phyloP scores from a whole-genome alignment of 2,113 vertebrate genomes.

The Pseudopipra pipra region DNA sequence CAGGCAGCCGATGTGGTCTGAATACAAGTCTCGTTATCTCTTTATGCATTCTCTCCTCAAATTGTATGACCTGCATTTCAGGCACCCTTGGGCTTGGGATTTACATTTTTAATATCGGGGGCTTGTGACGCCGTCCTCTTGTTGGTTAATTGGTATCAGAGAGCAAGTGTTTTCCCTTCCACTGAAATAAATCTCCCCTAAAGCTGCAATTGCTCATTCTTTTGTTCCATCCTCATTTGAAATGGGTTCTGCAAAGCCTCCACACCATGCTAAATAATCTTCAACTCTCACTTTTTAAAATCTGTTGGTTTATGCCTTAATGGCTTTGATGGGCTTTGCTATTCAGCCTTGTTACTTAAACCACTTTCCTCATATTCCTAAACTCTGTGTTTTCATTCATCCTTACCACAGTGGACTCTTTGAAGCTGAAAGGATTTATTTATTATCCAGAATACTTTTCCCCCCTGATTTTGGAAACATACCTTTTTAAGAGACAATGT shows the following conservation, averaged over 20 bases:
- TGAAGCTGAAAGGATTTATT: slow-evolving; percentile 80
- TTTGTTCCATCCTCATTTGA: slow-evolving; percentile 83
- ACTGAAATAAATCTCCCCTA: slow-evolving; percentile 81
- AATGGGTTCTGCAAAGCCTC: slow-evolving; percentile 76
- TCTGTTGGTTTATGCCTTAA: slow-evolving; percentile 82
- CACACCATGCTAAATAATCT: slow-evolving; percentile 80
- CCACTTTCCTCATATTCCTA: slow-evolving; percentile 68
- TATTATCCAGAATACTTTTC: slow-evolving; percentile 74
- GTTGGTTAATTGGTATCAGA: slow-evolving; percentile 82
- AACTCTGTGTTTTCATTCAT: slow-evolving; percentile 68
- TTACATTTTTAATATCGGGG: slow-evolving; percentile 82
- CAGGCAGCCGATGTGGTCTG: slow-evolving; percentile 53
- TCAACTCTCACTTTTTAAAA: slow-evolving; percentile 79
- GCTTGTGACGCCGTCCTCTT: slow-evolving; percentile 75
- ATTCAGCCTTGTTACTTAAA: slow-evolving; percentile 76
- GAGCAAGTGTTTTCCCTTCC: slow-evolving; percentile 80
- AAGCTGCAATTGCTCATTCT: slow-evolving; percentile 78
- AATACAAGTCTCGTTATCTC: slow-evolving; percentile 67
- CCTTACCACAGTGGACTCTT: slow-evolving; percentile 68
- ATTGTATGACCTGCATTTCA: slow-evolving; percentile 76
- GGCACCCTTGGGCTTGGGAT: slow-evolving; percentile 78
- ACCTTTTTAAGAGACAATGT: slow-evolving; percentile 74
- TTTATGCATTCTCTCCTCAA: slow-evolving; percentile 71
- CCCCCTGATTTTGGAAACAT: slow-evolving; percentile 73
- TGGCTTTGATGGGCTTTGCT: slow-evolving; percentile 79